Conservation (phyloP, 2,797 vertebrate genomes). For the Enteromius mattozi region DNA sequence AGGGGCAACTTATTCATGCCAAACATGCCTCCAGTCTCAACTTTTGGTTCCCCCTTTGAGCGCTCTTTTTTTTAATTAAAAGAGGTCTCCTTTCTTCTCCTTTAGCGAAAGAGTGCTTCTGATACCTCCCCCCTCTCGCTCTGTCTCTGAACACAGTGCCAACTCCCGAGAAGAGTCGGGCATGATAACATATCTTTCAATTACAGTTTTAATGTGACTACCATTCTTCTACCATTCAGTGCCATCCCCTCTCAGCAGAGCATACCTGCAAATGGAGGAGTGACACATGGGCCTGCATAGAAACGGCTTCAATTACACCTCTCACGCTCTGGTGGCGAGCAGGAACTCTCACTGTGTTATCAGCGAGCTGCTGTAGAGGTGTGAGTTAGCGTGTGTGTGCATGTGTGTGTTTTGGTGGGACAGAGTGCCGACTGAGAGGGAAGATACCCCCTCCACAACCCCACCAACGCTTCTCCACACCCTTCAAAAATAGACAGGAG, state of each 20-base stretch:
- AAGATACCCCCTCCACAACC: slow-evolving; percentile 62
- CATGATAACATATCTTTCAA: slow-evolving; percentile 87
- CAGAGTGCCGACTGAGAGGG: slow-evolving; percentile 28
- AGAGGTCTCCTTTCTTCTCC: slow-evolving; percentile 73
- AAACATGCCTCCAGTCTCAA: slow-evolving; percentile 83
- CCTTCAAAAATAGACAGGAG: slow-evolving; percentile 79
- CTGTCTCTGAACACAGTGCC: slow-evolving; percentile 55
- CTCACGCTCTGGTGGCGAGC: slow-evolving; percentile 57
- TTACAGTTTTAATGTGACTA: slow-evolving; percentile 83
- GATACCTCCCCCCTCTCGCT: slow-evolving; percentile 72
- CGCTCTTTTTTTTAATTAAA: slow-evolving; percentile 74
- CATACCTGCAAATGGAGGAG: slow-evolving; percentile 76
- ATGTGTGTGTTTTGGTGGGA: slow-evolving; percentile 41
- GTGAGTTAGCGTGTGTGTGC: slow-evolving; percentile 45
- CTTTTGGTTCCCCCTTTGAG: slow-evolving; percentile 78
- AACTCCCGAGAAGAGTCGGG: slow-evolving; percentile 71
- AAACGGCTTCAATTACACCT: slow-evolving; percentile 74
- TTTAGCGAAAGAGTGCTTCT: slow-evolving; percentile 69
- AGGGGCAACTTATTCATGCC: slow-evolving; percentile 82
- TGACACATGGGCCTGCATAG: slow-evolving; percentile 73
- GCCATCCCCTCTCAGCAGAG: slow-evolving; percentile 56
- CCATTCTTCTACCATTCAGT: slow-evolving; percentile 76
- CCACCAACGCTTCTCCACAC: slow-evolving; percentile 57
- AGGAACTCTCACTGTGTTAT: slow-evolving; percentile 68
- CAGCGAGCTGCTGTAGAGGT: slow-evolving; percentile 59